Evolutionary conservation across 2,113 vertebrate genomes (phyloP).

Genomic region (Eretmochelys imbricata): DNA sequence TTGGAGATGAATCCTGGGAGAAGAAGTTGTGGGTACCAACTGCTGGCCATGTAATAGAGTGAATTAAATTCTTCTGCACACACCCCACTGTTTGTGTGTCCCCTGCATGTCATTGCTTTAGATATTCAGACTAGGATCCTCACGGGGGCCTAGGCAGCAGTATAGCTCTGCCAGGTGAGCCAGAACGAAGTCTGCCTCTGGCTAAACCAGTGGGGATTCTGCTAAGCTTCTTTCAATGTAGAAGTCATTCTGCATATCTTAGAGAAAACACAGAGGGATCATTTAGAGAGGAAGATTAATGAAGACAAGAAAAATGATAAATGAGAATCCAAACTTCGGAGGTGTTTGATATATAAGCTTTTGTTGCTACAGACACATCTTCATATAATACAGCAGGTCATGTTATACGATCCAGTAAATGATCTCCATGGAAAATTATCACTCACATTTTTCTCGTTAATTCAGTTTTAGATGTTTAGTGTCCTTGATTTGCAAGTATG

Average conservation of each 20-base stretch:
- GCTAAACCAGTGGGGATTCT: constrained; percentile 33
- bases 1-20: not conserved
- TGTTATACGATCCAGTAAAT: not conserved
- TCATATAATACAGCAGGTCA: not conserved
- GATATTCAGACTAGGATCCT: not conserved
- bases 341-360: not conserved
- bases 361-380: not conserved
- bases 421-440: not conserved
- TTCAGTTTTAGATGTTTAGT: not conserved
- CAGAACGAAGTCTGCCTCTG: constrained; percentile 56
- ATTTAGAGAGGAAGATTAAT: constrained; percentile 28
- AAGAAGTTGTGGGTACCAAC: not conserved
- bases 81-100: not conserved
- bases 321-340: not conserved
- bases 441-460: not conserved
- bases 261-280: constrained; percentile 3
- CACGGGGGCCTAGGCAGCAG: not conserved
- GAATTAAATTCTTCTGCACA: constrained; percentile 17
- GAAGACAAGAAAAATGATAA: constrained; percentile 3
- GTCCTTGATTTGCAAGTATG: not conserved
- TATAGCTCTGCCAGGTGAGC: constrained; percentile 39
- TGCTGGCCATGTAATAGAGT: not conserved
- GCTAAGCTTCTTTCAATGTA: constrained; percentile 11
- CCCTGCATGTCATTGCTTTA: rapidly evolving
- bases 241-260: constrained; percentile 38